These are phyloP conservation scores for Campylorhamphus procurvoides DNA, from an alignment of 2,113 vertebrate species.

Conservation along the genomic window DNA sequence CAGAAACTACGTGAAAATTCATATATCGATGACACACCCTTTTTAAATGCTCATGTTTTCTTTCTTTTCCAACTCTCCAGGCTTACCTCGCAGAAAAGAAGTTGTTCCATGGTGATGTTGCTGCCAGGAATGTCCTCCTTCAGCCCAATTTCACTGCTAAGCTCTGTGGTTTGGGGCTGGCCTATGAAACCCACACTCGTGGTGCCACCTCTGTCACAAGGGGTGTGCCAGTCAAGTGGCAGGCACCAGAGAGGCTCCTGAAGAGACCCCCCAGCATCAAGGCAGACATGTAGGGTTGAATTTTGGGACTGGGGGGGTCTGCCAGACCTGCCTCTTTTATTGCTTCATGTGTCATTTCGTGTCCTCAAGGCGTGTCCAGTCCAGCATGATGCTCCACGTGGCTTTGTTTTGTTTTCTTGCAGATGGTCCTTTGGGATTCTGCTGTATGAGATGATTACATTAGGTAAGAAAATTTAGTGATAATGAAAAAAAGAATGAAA, in stretches of 20 bases:
- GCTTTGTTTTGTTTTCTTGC: conserved; percentile 22
- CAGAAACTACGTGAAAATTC: not conserved
- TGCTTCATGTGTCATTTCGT: not conserved
- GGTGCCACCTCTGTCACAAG: conserved; percentile 59
- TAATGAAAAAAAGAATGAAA: not conserved
- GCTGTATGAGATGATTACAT: conserved; percentile 90
- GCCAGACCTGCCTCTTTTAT: not conserved
- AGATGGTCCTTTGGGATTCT: conserved; percentile 96
- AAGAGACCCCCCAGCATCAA: conserved; percentile 72
- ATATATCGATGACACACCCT: not conserved
- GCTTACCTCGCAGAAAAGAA: conserved; percentile 87
- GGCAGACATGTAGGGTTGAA: conserved; percentile 85
- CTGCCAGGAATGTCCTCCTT: conserved; percentile 87
- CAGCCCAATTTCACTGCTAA: conserved; percentile 83
- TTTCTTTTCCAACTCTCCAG: conserved; percentile 63
- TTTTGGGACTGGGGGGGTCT: not conserved
- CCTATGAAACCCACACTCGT: conserved; percentile 70
- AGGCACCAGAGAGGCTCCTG: conserved; percentile 87
- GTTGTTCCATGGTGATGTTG: conserved; percentile 87
- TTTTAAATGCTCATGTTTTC: not conserved
- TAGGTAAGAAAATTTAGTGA: conserved; percentile 77
- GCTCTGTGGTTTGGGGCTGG: conserved; percentile 85
- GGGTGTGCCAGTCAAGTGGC: conserved; percentile 85
- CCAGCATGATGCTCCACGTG: not conserved
- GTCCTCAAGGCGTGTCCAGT: not conserved